Conservation (phyloP, 2,113 vertebrate species). For the Chascanopsetta lugubris region DNA sequence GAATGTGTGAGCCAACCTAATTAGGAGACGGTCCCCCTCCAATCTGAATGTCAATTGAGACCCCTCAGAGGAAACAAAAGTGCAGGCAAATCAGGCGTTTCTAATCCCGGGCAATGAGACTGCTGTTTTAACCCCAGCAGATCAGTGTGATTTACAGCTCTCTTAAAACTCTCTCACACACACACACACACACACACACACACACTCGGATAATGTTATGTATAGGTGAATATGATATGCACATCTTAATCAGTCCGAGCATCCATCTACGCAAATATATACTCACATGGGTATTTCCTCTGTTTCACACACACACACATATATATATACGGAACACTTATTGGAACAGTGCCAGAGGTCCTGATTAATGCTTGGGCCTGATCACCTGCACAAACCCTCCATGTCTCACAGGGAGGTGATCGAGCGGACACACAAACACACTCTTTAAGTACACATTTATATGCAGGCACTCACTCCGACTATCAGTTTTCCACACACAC, state of each 20-base stretch:
- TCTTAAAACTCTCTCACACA: background rate
- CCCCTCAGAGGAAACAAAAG: conserved; percentile 50
- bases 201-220: background rate
- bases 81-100: conserved; percentile 46
- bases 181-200: background rate
- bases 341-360: conserved; percentile 36
- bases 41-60: conserved; percentile 67
- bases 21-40: conserved; percentile 65
- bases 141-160: conserved; percentile 29
- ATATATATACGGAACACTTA: conserved; percentile 8
- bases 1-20: conserved; percentile 66
- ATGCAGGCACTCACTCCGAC: background rate
- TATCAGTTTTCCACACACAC: background rate
- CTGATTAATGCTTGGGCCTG: conserved; percentile 58
- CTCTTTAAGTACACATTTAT: conserved; percentile 5
- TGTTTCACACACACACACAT: background rate
- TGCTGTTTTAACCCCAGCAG: conserved; percentile 20
- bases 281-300: conserved; percentile 22
- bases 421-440: conserved; percentile 16
- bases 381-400: conserved; percentile 36
- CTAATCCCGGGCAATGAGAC: conserved; percentile 33
- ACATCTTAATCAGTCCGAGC: conserved; percentile 41
- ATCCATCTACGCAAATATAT: conserved; percentile 8
- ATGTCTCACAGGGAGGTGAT: conserved; percentile 57
- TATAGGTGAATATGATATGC: conserved; percentile 8